Conservation (phyloP, 1,140 invertebrate genomes). For the Bombyx mandarina region DNA sequence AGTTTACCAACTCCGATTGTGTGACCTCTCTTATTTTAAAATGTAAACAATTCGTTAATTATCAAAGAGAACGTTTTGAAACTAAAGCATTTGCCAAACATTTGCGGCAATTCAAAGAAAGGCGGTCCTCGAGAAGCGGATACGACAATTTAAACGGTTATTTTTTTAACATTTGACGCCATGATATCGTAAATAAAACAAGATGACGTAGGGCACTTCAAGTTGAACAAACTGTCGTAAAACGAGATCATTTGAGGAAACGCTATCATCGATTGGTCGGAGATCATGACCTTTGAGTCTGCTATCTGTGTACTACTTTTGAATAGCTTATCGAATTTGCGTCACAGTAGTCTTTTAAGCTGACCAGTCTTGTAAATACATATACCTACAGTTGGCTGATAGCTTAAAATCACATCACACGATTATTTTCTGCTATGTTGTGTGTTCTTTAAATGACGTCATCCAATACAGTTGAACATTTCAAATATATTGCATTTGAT, state of each 20-base stretch:
- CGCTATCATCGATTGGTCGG: slow-evolving; percentile 25
- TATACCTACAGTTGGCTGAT: slow-evolving; percentile 1
- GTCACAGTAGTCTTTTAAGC: slow-evolving; percentile 37
- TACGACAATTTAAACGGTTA: slow-evolving; percentile 27
- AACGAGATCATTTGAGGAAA: slow-evolving; percentile 30
- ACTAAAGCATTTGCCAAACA: no score
- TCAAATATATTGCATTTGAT: no score
- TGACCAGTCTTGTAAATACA: no score
- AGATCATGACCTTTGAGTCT: slow-evolving; percentile 53
- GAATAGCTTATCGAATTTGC: slow-evolving; percentile 60
- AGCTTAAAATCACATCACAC: background rate
- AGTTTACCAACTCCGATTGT: no score
- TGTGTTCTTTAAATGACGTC: no score
- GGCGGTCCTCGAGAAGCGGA: slow-evolving; percentile 20
- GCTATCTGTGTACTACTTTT: slow-evolving; percentile 46
- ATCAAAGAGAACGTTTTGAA: no score
- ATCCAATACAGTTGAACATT: no score
- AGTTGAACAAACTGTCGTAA: slow-evolving; percentile 63
- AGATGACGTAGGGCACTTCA: slow-evolving; percentile 34
- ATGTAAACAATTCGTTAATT: no score
- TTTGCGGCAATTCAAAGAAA: slow-evolving; percentile 13
- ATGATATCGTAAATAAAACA: slow-evolving; percentile 46
- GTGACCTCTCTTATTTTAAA: no score
- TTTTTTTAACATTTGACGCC: slow-evolving; percentile 22
- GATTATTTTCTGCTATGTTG: no score